Conservation (phyloP, 2,888 invertebrate species). For the Anticlea derivata region DNA sequence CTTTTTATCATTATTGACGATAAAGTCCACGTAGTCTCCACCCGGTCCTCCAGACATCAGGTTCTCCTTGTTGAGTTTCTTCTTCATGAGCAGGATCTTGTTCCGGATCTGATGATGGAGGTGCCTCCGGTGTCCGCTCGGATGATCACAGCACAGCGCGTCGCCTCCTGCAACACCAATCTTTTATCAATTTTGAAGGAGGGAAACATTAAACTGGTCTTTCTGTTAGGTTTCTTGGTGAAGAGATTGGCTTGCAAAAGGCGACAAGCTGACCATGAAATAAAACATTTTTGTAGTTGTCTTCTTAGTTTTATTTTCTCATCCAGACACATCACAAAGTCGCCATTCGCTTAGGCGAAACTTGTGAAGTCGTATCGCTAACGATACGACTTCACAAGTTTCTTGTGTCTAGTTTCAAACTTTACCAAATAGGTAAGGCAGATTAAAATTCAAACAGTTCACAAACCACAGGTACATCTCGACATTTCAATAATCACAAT, state of each 20-base stretch:
- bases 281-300: conserved; percentile 6
- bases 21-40: conserved; percentile 71
- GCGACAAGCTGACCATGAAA: conserved; percentile 45
- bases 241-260: conserved; percentile 60
- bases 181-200: conserved; percentile 42
- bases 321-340: neutral
- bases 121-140: conserved; percentile 65
- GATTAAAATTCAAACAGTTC: too few species aligned
- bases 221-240: conserved; percentile 5
- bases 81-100: conserved; percentile 59
- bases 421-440: too few species aligned
- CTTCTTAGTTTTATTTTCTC: conserved; percentile 6
- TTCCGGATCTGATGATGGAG: conserved; percentile 61
- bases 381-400: too few species aligned
- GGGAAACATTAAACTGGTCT: conserved; percentile 1
- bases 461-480: too few species aligned
- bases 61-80: conserved; percentile 65
- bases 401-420: too few species aligned
- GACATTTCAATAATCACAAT: too few species aligned
- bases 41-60: conserved; percentile 54
- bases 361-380: too few species aligned
- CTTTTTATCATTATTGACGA: conserved; percentile 72
- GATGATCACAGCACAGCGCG: conserved; percentile 56
- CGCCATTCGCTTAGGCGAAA: too few species aligned
- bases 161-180: conserved; percentile 79